Conservation (phyloP, 1,140 invertebrate genomes). For the Eulimnadia texana region DNA sequence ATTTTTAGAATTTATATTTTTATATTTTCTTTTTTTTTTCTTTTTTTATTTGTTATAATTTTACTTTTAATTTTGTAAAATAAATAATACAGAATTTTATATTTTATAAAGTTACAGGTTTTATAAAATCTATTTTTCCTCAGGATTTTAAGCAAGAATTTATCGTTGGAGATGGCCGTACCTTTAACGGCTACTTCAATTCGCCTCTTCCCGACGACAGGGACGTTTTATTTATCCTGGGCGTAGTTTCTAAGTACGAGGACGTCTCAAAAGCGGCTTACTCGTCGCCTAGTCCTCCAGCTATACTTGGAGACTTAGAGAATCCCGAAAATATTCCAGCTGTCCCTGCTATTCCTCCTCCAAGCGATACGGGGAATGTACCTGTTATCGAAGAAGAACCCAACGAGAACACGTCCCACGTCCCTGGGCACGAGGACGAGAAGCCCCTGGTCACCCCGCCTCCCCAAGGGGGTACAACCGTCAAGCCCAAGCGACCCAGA, state of each 20-base stretch:
- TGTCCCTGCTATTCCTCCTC: not conserved
- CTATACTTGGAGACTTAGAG: not conserved
- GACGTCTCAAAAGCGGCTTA: conserved; percentile 47
- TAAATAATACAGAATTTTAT: too few species aligned
- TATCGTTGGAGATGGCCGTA: conserved; percentile 55
- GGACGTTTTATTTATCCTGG: conserved; percentile 53
- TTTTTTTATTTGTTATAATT: conserved; percentile 4
- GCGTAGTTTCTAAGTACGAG: conserved; percentile 49
- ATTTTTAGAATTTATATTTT: not conserved
- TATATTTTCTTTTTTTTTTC: not conserved
- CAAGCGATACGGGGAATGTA: not conserved
- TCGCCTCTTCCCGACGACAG: conserved; percentile 46
- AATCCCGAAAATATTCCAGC: not conserved
- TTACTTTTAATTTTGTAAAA: not conserved
- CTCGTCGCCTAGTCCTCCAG: conserved; percentile 37
- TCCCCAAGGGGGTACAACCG: not conserved
- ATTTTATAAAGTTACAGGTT: too few species aligned
- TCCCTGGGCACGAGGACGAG: not conserved
- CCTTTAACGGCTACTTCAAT: conserved; percentile 63
- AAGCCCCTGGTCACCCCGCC: not conserved
- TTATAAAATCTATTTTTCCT: conserved; percentile 23
- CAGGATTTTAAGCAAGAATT: conserved; percentile 44
- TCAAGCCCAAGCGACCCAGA: not conserved
- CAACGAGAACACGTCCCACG: not conserved
- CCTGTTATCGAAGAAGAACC: conserved; percentile 4